Evolutionary conservation across 2,113 vertebrate genomes (phyloP).

Genomic region (Phocoena sinus): DNA sequence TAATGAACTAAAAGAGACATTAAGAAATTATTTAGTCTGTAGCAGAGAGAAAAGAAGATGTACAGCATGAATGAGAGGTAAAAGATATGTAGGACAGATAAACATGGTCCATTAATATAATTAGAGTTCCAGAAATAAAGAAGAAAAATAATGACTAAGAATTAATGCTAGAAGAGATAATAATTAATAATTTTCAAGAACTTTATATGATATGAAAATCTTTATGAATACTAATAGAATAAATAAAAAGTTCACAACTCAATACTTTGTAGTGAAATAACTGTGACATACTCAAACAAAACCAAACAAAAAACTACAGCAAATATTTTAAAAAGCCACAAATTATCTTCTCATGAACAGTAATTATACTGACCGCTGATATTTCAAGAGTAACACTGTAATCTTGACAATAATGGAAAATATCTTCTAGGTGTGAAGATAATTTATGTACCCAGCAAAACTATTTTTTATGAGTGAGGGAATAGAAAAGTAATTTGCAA

Average conservation of each 20-base stretch:
- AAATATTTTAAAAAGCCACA: neutral
- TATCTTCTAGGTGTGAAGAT: neutral
- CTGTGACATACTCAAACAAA: neutral
- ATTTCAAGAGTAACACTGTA: neutral
- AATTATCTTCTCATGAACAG: neutral
- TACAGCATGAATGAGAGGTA: neutral
- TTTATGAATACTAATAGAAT: neutral
- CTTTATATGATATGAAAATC: neutral
- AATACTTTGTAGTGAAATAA: neutral
- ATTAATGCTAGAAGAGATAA: neutral
- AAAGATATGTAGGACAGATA: neutral
- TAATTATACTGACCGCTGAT: neutral
- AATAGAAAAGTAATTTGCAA: neutral
- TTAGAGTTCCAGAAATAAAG: neutral
- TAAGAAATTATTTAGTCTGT: neutral
- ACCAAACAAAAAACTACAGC: neutral
- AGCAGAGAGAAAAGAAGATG: neutral
- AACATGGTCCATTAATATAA: neutral
- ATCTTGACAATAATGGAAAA: neutral
- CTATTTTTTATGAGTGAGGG: neutral
- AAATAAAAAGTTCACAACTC: neutral
- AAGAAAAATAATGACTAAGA: neutral
- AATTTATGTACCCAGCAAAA: neutral
- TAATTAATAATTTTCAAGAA: neutral
- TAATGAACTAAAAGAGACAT: neutral